Base-by-base conservation (phyloP, 2,113 vertebrate genomes). In the Prunella fulvescens region DNA sequence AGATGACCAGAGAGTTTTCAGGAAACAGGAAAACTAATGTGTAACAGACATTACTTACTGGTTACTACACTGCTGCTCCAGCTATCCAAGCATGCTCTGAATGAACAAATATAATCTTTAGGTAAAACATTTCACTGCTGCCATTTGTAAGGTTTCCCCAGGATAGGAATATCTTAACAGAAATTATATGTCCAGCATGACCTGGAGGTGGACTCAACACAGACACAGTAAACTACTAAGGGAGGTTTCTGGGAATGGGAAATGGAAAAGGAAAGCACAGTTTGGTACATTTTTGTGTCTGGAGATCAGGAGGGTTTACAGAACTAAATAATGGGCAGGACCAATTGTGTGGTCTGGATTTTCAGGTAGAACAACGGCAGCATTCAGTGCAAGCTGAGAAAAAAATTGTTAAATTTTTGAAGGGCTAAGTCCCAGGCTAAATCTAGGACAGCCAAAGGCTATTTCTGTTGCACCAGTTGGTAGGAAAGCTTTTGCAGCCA, bases 401-500 rank as follows among this genome's bases (percentile, higher is more conserved):
- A 81, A 54, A 82, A 83, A 24, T 3, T 20, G 19, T 64, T 42
- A 86, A 33, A 28, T 67, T 86, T 78, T 51, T 61, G 15, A 89
- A 86, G 25, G 40, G 51, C n/a, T 76, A 79, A 85, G 61, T 89
- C 73, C 17, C 61, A 91, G n/a, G 47, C 42, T 88, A 91, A 93
- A 91, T 89, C 71, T 78, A 92, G 87, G 90, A 70, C 67, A 90
- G 67, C 15, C 64, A 90, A 78, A 93, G 56, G 85, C 92, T 94
- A 83, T 92, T 96, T 93, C 53, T 78, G 76, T 56, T 78, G 37
- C 39, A 91, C 26, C 17, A 73, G 47, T 86, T 66, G 67, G 78
- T 47, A 91, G 79, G 33, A 97, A 92, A 90, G 91, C 93, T 91
- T 95, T 82, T 91, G 78, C 84, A 88, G 85, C 90, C 92, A 97